Evolutionary conservation across 2,888 invertebrate species (phyloP).

Genomic region (Pyrrhosoma nymphula): DNA sequence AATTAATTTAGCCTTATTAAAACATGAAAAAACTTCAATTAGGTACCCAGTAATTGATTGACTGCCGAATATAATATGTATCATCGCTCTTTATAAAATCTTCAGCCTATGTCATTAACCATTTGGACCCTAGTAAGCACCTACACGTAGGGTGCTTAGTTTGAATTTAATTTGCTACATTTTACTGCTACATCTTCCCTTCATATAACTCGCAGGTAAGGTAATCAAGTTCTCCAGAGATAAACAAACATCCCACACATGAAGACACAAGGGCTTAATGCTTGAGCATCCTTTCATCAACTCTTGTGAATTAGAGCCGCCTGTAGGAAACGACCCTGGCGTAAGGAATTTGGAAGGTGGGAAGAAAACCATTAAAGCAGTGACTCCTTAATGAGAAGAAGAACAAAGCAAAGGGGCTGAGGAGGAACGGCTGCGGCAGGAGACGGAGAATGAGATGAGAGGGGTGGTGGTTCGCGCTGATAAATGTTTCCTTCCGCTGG

Average conservation of each 20-base stretch:
- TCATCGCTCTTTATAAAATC: too few species aligned
- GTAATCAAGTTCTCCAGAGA: background rate
- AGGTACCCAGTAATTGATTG: too few species aligned
- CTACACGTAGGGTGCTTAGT: too few species aligned
- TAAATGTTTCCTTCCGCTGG: background rate
- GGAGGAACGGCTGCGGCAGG: background rate
- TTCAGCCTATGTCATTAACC: too few species aligned
- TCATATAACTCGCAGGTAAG: background rate
- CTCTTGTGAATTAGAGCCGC: background rate
- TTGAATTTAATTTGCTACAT: background rate
- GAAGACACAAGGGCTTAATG: background rate
- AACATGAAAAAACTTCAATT: too few species aligned
- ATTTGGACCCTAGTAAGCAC: too few species aligned
- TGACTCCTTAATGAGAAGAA: conserved; percentile 8
- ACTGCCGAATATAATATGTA: too few species aligned
- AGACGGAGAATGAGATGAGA: background rate
- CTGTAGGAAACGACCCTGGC: background rate
- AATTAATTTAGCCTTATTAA: too few species aligned
- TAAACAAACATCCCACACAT: background rate
- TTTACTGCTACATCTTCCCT: background rate
- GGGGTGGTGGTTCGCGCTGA: background rate
- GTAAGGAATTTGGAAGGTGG: background rate
- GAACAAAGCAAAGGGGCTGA: background rate
- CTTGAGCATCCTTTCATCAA: background rate
- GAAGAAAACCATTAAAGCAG: conserved; percentile 2